Evolutionary conservation across 2,113 vertebrate genomes (phyloP), one percentile per base, ranked within the genome.

Genomic region (Catagonus wagneri): DNA sequence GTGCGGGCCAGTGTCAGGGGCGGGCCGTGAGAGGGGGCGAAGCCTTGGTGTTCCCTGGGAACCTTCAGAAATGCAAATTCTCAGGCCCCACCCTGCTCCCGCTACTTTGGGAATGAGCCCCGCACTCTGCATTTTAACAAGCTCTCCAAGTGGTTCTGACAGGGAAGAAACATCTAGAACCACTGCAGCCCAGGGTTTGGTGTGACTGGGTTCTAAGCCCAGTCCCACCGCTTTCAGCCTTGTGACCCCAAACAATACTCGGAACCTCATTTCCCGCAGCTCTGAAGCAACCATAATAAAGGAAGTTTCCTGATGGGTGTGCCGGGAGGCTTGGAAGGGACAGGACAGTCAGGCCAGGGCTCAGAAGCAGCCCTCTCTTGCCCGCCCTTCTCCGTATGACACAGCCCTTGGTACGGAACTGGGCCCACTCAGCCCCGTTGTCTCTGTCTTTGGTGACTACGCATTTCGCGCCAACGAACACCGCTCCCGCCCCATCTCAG

Each of bases 101-200:
- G 29, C 50, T 29, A 58, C 10, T 65, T 75, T n/a, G 34, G 50
- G 39, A 79, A 20, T 4, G 88, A 90, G 25, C n/a, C n/a, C 72
- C 39, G 25, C 19, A 60, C 32, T 39, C 54, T 32, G 52, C 58
- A 25, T 68, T 76, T 75, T 90, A 90, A 68, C 61, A 50, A 78
- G 72, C 17, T 69, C n/a, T 86, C 12, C 29, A 50, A 50, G 79
- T 63, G 72, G 16, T 44, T 94, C 58, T 90, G 56, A n/a, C 34
- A 58, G 36, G n/a, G 68, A 84, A 79, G 63, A 65, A 58, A 63
- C 68, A 54, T 83, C 87, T 78, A 56, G 94, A 94, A n/a, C 6
- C 58, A 29, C 34, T 60, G 22, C 12, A 87, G 36, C 17, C 34
- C 60, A 34, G 17, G 27, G 19, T 29, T 81, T 71, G 58, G 23